Base-by-base conservation (phyloP, 2,888 invertebrate genomes). In the Pinctada fucata region DNA sequence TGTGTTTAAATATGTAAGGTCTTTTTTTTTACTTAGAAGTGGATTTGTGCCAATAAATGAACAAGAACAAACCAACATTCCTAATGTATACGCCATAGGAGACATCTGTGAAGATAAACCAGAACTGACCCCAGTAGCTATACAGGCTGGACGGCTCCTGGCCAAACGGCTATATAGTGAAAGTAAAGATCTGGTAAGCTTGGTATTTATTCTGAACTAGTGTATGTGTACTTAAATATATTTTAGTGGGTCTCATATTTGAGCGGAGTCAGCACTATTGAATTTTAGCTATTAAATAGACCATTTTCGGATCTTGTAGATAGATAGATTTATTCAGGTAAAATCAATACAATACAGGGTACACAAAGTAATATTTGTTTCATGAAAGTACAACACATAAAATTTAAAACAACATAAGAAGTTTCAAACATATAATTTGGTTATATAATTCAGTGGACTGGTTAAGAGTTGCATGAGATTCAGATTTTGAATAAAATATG, bases 21-120 rank as follows among this genome's bases (percentile, higher is more conserved):
- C 31, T 31, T 31, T 31, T 31, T 58, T 58, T 58, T 58, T 10
- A 10, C 13, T 10, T 13, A 93, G 93, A 75, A 94, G 83, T 83
- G 87, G 89, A 48, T 89, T 91, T 72, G 85, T 92, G 45, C 81
- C 91, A 31, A 88, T 92, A 2, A 93, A 95, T 51, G 93, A 94
- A 0, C 94, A 95, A 78, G 99, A 99, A 91, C 96, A 96, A 91
- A 96, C 97, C 2, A 97, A 96, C 93, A 94, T 97, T 75, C 94
- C 96, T 0, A 95, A 97, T 93, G 95, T 99, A 83, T 99, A 95
- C 93, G 99, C 99, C 16, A 96, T 99, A 84, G 99, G 99, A 74
- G 99, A 99, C 94, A 89, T 91, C 31, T 85, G 90, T 75, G 92
- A 95, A 93, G 94, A 94, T 88, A 94, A 94, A 89, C 90, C 97